Evolutionary conservation across 2,797 vertebrate species (phyloP).

Genomic region (Luscinia megarhynchos): DNA sequence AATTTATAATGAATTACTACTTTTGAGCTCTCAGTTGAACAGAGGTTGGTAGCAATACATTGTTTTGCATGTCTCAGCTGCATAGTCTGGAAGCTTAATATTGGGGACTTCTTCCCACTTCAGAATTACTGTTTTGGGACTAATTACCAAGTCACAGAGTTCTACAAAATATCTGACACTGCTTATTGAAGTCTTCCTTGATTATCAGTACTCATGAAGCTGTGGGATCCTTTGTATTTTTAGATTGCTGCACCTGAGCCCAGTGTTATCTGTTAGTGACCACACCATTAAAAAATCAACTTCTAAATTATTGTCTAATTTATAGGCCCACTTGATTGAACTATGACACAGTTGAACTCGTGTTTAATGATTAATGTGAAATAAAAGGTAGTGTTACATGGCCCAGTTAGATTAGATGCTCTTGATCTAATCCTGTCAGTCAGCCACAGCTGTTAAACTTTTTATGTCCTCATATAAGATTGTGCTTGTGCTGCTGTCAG

Average conservation of each 20-base stretch:
- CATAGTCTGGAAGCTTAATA: background rate
- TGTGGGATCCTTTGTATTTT: background rate
- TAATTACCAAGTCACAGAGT: background rate
- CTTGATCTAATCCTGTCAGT: background rate
- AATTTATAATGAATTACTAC: background rate
- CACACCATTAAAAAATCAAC: background rate
- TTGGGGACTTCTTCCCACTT: background rate
- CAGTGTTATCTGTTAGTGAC: background rate
- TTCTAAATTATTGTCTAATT: background rate
- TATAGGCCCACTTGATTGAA: background rate
- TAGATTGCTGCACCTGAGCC: background rate
- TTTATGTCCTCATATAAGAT: background rate
- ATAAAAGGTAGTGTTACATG: background rate
- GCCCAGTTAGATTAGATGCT: constrained; percentile 9
- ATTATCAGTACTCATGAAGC: background rate
- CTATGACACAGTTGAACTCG: background rate
- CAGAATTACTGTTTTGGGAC: background rate
- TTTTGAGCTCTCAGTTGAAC: background rate
- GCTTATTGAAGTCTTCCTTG: background rate
- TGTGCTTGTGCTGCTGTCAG: background rate
- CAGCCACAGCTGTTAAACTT: constrained; percentile 11
- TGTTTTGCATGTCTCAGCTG: background rate
- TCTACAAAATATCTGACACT: background rate
- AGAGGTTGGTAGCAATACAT: background rate
- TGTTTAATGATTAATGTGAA: constrained; percentile 30